phyloP scores from a whole-genome alignment of 1,140 invertebrate species.

The Oryzaephilus surinamensis region DNA sequence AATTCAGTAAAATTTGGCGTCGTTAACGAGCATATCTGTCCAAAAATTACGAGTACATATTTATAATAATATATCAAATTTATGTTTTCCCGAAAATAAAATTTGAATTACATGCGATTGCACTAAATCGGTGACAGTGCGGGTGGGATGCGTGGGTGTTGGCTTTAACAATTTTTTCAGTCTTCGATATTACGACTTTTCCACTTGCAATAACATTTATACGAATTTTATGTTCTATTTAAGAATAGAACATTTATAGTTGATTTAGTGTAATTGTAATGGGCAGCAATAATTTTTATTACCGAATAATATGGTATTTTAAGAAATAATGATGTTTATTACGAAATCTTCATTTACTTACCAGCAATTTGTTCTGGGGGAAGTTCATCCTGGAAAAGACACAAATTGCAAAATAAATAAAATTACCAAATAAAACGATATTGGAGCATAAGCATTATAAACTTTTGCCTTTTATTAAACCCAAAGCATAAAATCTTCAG shows the following conservation, averaged over 20 bases:
- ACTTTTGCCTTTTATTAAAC: too few relatives aligned
- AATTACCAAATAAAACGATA: constrained; percentile 1
- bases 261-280: neutral
- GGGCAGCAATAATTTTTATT: neutral
- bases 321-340: constrained; percentile 1
- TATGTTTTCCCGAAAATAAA: neutral
- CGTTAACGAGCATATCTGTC: neutral
- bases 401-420: constrained; percentile 6
- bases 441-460: too few relatives aligned
- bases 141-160: too few relatives aligned
- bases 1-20: neutral
- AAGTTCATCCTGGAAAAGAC: constrained; percentile 32
- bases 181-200: neutral
- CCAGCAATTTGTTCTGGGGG: constrained; percentile 34
- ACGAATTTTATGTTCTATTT: neutral
- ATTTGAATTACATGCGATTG: too few relatives aligned
- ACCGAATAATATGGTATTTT: neutral
- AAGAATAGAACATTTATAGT: neutral
- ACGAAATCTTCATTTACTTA: constrained; percentile 19
- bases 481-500: too few relatives aligned
- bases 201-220: neutral
- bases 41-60: neutral
- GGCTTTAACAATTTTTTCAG: neutral
- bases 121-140: too few relatives aligned
- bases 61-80: neutral